phyloP scores from a whole-genome alignment of 2,797 vertebrate species.

The Mus caroli region DNA sequence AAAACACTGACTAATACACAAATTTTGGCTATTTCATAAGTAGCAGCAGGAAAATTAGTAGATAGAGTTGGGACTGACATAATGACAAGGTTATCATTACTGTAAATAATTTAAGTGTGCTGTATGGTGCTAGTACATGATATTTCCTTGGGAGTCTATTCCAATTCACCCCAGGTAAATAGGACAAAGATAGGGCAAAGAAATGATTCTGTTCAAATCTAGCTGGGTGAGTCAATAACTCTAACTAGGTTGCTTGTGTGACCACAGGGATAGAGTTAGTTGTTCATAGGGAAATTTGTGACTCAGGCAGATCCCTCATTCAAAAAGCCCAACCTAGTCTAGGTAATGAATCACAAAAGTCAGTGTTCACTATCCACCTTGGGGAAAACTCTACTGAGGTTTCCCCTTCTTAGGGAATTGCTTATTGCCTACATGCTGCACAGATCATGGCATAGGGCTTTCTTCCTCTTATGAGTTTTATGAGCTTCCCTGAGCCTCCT shows the following conservation, averaged over 20 bases:
- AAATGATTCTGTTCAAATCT: background rate
- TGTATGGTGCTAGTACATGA: background rate
- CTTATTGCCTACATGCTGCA: background rate
- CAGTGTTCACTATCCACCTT: background rate
- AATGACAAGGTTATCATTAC: background rate
- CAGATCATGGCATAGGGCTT: background rate
- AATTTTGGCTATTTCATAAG: background rate
- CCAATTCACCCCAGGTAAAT: background rate
- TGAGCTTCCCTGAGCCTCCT: background rate
- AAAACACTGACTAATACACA: background rate
- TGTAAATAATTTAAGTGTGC: background rate
- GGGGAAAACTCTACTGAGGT: background rate
- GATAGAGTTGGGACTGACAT: fast-evolving
- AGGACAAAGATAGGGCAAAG: background rate
- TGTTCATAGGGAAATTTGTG: background rate
- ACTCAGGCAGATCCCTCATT: background rate
- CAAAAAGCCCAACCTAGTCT: background rate
- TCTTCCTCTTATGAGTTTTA: background rate
- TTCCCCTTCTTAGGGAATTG: background rate
- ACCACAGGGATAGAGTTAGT: background rate
- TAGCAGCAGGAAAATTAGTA: background rate
- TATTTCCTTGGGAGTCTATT: background rate
- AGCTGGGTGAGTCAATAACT: background rate
- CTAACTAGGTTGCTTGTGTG: background rate
- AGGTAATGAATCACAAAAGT: background rate